These are phyloP conservation scores for Geopemphigus sp. DNA, from an alignment of 1,140 invertebrate species.

Conservation along the genomic window DNA sequence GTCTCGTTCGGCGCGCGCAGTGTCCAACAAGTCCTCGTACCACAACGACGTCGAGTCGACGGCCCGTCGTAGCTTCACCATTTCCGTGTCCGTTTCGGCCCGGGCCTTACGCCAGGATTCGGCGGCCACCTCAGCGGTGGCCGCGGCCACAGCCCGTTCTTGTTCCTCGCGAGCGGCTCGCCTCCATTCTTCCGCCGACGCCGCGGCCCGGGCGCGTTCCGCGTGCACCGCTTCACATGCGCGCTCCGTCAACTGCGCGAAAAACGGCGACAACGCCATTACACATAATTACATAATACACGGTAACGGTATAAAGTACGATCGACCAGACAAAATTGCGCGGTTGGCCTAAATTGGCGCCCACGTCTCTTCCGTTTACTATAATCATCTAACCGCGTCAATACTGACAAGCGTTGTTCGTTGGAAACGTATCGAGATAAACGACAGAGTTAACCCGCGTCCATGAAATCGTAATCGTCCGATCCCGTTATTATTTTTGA, in stretches of 20 bases:
- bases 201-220: not conserved
- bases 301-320: too few species aligned
- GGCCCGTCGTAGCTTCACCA: constrained; percentile 2
- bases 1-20: not conserved
- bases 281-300: too few species aligned
- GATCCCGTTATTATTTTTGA: too few species aligned
- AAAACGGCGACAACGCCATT: too few species aligned
- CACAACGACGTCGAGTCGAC: constrained; percentile 13
- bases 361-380: too few species aligned
- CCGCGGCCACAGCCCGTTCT: not conserved
- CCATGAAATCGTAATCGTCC: too few species aligned
- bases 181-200: not conserved
- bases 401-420: too few species aligned
- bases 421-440: too few species aligned
- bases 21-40: constrained; percentile 17
- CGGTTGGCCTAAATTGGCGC: too few species aligned
- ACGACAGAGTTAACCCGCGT: too few species aligned
- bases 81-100: not conserved
- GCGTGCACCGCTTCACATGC: not conserved
- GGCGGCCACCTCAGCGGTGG: not conserved
- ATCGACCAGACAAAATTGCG: too few species aligned
- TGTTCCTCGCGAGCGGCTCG: not conserved
- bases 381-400: too few species aligned
- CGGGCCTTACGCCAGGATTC: not conserved
- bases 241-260: not conserved